Base-by-base conservation (phyloP, 2,888 invertebrate species). In the Rutpela maculata region DNA sequence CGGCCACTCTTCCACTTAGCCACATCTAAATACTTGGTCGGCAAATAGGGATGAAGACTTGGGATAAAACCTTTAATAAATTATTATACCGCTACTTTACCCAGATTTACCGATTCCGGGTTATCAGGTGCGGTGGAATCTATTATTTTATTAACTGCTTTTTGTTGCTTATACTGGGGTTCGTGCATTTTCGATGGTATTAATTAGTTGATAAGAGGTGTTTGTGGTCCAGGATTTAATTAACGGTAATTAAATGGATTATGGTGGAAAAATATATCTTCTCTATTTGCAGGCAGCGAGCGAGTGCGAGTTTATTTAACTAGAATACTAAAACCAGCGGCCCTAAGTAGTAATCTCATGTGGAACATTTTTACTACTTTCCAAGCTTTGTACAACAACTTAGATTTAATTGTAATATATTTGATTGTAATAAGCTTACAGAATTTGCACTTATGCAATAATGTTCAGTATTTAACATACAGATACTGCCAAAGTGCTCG, bases 1-100 rank as follows among this genome's bases (percentile, higher is more conserved):
- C 55, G 67, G 55, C 67, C 65, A 43, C 50, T 67, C 55, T 67
- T 19, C 55, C 19, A 17, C 15, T 55, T 17, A 55, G 56, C 66
- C 63, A 50, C 71, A 66, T 65, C 73, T 66, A 73, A 73, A 73
- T 73, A 66, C 66, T 55, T 57, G 35, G 56, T 19, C 19, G 7
- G 65, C 57, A 68, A 74, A 43, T 55, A 50, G 50, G 74, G 74
- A 74, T 74, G 68, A 74, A 68, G 74, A 68, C 35, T 10, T n/a
- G 59, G 60, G 74, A 57, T 68, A 50, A 74, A 67, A 50, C 63
- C 71, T 74, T 77, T 74, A 78, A 76, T 78, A 78, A 72, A 78
- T 70, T 76, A 73, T 76, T 71, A 71, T 35, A 31, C 22, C 55
- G 18, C n/a, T 22, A 22, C 12, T 66, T 66, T 66, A 66, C 43